A percentile compares a stretch with the other conserved stretches of the same genome.
Conservation (phyloP, 2,888 invertebrate species). For the Netelia inedita region DNA sequence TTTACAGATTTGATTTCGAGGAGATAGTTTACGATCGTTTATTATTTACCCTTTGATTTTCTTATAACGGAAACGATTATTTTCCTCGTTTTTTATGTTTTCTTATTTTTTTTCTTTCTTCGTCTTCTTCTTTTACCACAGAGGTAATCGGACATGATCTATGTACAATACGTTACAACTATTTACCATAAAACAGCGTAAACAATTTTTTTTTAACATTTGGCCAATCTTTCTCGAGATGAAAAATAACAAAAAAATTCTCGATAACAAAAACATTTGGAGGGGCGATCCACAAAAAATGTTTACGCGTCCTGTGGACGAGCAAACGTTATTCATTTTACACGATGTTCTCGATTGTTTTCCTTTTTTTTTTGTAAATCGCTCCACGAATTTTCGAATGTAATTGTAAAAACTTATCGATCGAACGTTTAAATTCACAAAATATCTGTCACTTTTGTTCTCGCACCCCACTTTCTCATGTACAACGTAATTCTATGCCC, state of each 20-base stretch:
- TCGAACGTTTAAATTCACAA: constrained; percentile 57
- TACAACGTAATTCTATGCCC: constrained; percentile 69
- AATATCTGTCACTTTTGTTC: constrained; percentile 67
- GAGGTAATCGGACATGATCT: constrained; percentile 56
- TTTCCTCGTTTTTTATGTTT: constrained; percentile 17
- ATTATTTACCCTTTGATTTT: constrained; percentile 64
- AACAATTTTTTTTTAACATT: constrained; percentile 48
- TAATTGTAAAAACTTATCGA: constrained; percentile 32
- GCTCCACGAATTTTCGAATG: constrained; percentile 47
- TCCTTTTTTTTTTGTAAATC: not conserved
- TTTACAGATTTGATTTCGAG: constrained; percentile 74
- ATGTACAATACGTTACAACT: constrained; percentile 61
- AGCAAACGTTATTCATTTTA: no score
- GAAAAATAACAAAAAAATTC: constrained; percentile 31
- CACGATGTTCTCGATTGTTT: not conserved
- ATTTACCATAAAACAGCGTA: constrained; percentile 50
- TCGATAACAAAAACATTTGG: constrained; percentile 65
- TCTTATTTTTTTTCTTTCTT: not conserved
- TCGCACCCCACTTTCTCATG: constrained; percentile 48
- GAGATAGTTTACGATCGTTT: constrained; percentile 61
- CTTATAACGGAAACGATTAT: constrained; percentile 61
- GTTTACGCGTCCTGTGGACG: no score
- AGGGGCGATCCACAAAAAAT: no score
- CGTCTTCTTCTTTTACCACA: constrained; percentile 23
- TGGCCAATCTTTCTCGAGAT: constrained; percentile 63